Evolutionary conservation across 2,797 vertebrate species (phyloP).

Genomic region (Semotilus atromaculatus): DNA sequence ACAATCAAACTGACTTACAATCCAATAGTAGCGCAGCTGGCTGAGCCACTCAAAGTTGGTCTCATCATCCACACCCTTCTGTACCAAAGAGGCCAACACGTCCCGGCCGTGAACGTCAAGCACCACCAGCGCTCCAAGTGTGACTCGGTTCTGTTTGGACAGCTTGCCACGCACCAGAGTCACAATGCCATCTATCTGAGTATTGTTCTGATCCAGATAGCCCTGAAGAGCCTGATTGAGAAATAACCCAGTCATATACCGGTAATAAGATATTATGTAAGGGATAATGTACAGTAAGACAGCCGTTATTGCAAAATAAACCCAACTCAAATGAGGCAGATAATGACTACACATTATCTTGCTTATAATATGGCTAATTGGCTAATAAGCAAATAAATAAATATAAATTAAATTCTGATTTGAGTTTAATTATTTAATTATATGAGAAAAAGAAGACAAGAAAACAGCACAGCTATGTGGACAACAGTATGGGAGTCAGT

Average conservation of each 20-base stretch:
- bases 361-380: background rate
- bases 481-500: background rate
- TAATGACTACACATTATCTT: background rate
- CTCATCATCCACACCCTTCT: constrained; percentile 83
- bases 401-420: background rate
- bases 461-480: background rate
- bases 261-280: background rate
- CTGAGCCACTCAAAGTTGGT: constrained; percentile 92
- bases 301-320: background rate
- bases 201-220: constrained; percentile 84
- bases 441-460: background rate
- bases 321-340: background rate
- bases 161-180: constrained; percentile 86
- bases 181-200: constrained; percentile 90
- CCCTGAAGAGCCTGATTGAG: constrained; percentile 77
- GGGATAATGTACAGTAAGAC: background rate
- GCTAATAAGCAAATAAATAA: background rate
- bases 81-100: constrained; percentile 82
- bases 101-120: constrained; percentile 88
- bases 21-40: constrained; percentile 91
- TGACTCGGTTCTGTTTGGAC: constrained; percentile 88
- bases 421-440: background rate
- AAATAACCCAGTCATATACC: constrained; percentile 1
- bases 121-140: constrained; percentile 87
- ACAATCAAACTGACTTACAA: constrained; percentile 70